Evolutionary conservation across 1,140 invertebrate species (phyloP), one percentile per base, ranked within the genome.

Genomic region (Lepidostoma basale): DNA sequence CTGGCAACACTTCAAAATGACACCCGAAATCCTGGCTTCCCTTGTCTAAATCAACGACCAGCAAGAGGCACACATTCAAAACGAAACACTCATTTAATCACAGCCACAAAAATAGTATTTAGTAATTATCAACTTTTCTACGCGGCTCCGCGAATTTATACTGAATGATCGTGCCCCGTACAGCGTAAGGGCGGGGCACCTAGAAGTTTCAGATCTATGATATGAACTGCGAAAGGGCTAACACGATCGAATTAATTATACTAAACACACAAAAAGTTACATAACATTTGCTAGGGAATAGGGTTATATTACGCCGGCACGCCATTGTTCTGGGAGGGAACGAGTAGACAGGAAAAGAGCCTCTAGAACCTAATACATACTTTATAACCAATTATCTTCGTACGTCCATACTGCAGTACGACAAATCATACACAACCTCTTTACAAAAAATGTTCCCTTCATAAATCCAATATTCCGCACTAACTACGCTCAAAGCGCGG

Each of bases 211-310:
- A 59, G 56, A 59, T 59, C 39, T 25, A 40, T 22, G 56, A 59
- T 59, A 59, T 23, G 56, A 26, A n/a, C 23, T 16, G 33, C 56
- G 33, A 40, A 59, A 59, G 20, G 39, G 56, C 39, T 40, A 42
- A 26, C 56, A 26, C 56, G 56, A 59, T 59, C 39, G 56, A 40
- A 59, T 42, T 40, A 59, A 59, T 59, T 59, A 59, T 59, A 59
- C 56, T 59, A 59, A 56, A 56, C 52, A 56, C 52, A 56, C 52
- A 56, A 56, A 56, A 56, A 56, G 52, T 56, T 20, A 56, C 52
- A 56, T 56, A 56, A 56, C 52, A 33, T 56, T 33, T 33, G 52
- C 52, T 56, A 1, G 8, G 28, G 3, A 33, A 36, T 56, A 56
- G 26, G 52, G 52, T 54, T 30, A 54, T 54, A 28, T 28, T 54